Base-by-base conservation (phyloP, 2,797 vertebrate species). In the Urocyon cinereoargenteus region DNA sequence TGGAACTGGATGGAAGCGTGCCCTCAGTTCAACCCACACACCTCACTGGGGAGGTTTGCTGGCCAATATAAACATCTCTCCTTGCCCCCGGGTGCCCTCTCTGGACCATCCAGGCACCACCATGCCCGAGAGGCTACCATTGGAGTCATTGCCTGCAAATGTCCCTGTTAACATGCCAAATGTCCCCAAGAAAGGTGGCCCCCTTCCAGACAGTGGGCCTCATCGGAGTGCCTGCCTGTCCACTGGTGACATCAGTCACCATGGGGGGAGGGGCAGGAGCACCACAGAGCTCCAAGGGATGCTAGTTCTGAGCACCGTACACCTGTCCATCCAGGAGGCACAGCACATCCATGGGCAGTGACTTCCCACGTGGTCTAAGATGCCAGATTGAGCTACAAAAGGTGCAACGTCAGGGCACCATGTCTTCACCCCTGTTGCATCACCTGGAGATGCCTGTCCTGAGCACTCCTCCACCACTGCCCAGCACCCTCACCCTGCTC, bases 1-100 rank as follows among this genome's bases (percentile, higher is more conserved):
- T 22, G 15, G 40, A 51, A 51, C 0, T 0, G 1, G 68, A 31
- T 15, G 53, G 36, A 34, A 31, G 10, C 0, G 2, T 26, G 8
- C 45, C 45, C 89, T 45, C 68, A 28, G 55, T 51, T 75, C 16
- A 36, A 28, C 21, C 55, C 77, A 45, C 51, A 55, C 14, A 21
- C 34, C 72, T 28, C 6, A 4, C 22, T 26, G 34, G 34, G 28
- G 49, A 92, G 18, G 4, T 51, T 5, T 18, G 18, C n/a, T 13
- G 24, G 36, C 19, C 72, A 79, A 19, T 6, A 7, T 2, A 24
- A 84, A 28, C 57, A 31, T 28, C 26, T 34, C 28, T 49, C 53
- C 22, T 53, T n/a, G 14, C 22, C 61, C 34, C 53, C 5, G 12
- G 22, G 72, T 15, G 2, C 31, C 28, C 14, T 70, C 59, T 86